Evolutionary conservation across 2,888 invertebrate genomes (phyloP).

Genomic region (Drosophila mulleri): DNA sequence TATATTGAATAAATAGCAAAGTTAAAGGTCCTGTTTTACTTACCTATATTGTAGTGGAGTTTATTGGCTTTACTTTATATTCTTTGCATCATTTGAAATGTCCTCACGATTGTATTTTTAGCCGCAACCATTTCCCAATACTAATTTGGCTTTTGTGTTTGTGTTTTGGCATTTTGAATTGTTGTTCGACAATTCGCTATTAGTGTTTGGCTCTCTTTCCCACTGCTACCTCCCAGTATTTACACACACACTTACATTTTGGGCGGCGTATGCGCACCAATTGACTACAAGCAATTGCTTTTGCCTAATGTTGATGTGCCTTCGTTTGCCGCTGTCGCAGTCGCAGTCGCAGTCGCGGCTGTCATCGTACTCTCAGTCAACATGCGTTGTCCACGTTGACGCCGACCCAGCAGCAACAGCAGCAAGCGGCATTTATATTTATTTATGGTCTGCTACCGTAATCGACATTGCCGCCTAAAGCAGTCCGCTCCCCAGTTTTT

Average conservation of each 20-base stretch:
- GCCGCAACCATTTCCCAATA: constrained; percentile 50
- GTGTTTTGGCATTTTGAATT: constrained; percentile 30
- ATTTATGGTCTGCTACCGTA: constrained; percentile 76
- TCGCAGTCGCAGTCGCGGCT: constrained; percentile 16
- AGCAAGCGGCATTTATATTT: constrained; percentile 66
- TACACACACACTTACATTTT: constrained; percentile 33
- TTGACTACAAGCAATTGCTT: constrained; percentile 32
- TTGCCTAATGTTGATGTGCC: constrained; percentile 38
- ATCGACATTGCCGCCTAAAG: constrained; percentile 57
- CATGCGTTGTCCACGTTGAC: constrained; percentile 61
- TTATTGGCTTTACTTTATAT: constrained; percentile 24
- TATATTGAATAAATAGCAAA: constrained; percentile 6
- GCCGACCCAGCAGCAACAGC: constrained; percentile 25
- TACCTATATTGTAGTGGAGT: background rate
- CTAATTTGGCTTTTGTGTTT: constrained; percentile 15
- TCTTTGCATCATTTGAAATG: constrained; percentile 47
- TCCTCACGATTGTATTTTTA: constrained; percentile 56
- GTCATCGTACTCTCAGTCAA: constrained; percentile 20
- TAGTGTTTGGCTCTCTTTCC: constrained; percentile 11
- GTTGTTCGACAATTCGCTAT: constrained; percentile 25
- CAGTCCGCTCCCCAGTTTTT: constrained; percentile 29
- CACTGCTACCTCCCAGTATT: constrained; percentile 20
- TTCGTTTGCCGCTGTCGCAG: constrained; percentile 31
- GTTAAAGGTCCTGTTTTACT: constrained; percentile 13
- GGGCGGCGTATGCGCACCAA: constrained; percentile 37